These are phyloP conservation scores for Teleogryllus occipitalis DNA, from an alignment of 1,140 invertebrate species.

Conservation along the genomic window DNA sequence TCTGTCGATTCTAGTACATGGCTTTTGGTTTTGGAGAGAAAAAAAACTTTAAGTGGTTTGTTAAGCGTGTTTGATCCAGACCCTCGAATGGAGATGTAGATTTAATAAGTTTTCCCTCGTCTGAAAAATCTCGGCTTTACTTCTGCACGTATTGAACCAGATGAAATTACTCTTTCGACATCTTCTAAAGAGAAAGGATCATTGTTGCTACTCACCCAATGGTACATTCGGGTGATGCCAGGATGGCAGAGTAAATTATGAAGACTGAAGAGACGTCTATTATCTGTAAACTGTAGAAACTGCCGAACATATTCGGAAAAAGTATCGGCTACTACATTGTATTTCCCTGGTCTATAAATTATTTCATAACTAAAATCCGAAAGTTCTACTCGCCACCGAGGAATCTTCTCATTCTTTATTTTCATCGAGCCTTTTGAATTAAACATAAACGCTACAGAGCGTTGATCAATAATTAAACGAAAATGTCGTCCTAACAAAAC, in stretches of 20 bases:
- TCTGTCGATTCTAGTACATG: too few relatives aligned
- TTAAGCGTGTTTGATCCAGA: too few relatives aligned
- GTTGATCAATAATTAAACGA: background rate
- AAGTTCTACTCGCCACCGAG: background rate
- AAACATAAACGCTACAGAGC: too few relatives aligned
- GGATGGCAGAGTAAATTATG: constrained; percentile 8
- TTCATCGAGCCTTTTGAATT: background rate
- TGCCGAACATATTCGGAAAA: background rate
- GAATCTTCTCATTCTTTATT: constrained; percentile 12
- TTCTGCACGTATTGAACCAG: constrained; percentile 24
- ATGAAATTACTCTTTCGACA: constrained; percentile 22
- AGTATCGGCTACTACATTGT: constrained; percentile 9
- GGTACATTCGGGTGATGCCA: constrained; percentile 22
- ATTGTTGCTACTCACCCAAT: constrained; percentile 26
- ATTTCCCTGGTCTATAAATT: background rate
- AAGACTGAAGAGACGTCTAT: too few relatives aligned
- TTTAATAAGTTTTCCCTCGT: constrained; percentile 26
- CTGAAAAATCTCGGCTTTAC: constrained; percentile 26
- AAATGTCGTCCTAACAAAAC: background rate
- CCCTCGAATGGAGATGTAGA: constrained; percentile 28
- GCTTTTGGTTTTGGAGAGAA: too few relatives aligned
- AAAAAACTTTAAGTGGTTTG: too few relatives aligned
- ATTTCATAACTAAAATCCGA: too few relatives aligned
- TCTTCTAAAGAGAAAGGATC: constrained; percentile 27
- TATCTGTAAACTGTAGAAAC: background rate